Conservation (phyloP, 2,797 vertebrate species). For the Danio albolineatus region DNA sequence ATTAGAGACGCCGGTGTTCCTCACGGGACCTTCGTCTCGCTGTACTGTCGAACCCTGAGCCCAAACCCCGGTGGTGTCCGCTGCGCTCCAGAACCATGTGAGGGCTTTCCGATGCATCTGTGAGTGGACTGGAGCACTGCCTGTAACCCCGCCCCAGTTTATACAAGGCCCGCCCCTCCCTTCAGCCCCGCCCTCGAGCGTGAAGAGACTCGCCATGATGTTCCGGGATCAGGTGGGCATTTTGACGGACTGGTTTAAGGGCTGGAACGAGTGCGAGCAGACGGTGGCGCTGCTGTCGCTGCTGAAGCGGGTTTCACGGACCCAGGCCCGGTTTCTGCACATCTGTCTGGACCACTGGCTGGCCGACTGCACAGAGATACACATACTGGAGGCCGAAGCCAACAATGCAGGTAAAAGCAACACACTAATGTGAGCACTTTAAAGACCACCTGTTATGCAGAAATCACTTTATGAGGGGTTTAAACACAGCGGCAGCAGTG, state of each 20-base stretch:
- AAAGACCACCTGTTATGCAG: no score
- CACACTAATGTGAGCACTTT: not conserved
- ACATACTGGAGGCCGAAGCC: constrained; percentile 93
- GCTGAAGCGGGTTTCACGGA: constrained; percentile 92
- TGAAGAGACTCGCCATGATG: constrained; percentile 87
- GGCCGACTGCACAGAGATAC: constrained; percentile 94
- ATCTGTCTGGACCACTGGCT: constrained; percentile 96
- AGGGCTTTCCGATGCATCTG: constrained; percentile 77
- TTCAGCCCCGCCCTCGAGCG: not conserved
- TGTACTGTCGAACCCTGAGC: constrained; percentile 56
- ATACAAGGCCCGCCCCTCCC: constrained; percentile 51
- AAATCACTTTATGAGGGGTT: no score
- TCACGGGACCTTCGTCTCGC: constrained; percentile 44
- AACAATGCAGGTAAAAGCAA: constrained; percentile 90
- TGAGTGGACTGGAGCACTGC: constrained; percentile 80
- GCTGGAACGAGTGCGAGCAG: constrained; percentile 98
- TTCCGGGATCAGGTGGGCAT: constrained; percentile 98
- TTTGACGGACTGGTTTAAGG: constrained; percentile 96
- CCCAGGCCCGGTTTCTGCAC: constrained; percentile 95
- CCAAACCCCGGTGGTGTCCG: constrained; percentile 64
- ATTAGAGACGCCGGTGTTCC: not conserved
- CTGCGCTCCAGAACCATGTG: constrained; percentile 87
- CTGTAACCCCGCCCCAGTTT: constrained; percentile 67
- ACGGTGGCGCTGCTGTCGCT: constrained; percentile 95
- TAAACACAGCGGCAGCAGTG: no score